Evolutionary conservation across 2,888 invertebrate genomes (phyloP), one percentile per base, ranked within the genome.

Genomic region (Dysmachus trigonus): DNA sequence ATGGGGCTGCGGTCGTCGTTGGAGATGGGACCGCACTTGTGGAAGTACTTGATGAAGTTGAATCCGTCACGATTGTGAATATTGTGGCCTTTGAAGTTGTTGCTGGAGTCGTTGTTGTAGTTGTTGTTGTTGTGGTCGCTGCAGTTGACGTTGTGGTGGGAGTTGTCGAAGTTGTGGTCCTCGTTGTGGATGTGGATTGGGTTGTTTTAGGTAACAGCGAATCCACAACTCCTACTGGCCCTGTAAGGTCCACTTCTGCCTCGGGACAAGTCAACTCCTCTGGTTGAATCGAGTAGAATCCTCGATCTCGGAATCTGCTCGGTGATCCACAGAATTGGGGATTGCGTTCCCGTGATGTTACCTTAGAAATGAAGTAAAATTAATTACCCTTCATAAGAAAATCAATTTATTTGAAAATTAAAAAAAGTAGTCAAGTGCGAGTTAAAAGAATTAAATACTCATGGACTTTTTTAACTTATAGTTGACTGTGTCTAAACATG

Each of bases 281-380:
- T 0, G 96, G 95, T 91, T 96, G 95, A 89, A 98, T 96, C 89
- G 96, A 96, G 90, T 97, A 97, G 92, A 98, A 97, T 51, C 96
- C 97, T 76, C 96, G 94, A 87, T 97, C 96, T 86, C 96, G 94
- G 89, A 98, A 95, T 88, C 95, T 93, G 0, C 95, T 93, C 0
- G 98, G 98, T 88, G 95, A 95, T 15, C 97, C 98, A 90, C 98
- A 98, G 92, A 98, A 98, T 91, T 98, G 98, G 7, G 98, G 98
- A 91, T 97, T 97, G 89, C 97, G 94, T 92, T 98, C 98, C 72
- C 98, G 94, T 88, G 97, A 97, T 13, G 98, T 98, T 27, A 98
- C 92, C 92, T 92, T 72, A 18, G 81, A 35, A 13, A 30, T 6
- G n/a, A 41, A 22, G 18, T 5, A 41, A 41, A 41, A 41, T 13